Conservation (phyloP, 2,888 invertebrate species). For the Philereme transversata region DNA sequence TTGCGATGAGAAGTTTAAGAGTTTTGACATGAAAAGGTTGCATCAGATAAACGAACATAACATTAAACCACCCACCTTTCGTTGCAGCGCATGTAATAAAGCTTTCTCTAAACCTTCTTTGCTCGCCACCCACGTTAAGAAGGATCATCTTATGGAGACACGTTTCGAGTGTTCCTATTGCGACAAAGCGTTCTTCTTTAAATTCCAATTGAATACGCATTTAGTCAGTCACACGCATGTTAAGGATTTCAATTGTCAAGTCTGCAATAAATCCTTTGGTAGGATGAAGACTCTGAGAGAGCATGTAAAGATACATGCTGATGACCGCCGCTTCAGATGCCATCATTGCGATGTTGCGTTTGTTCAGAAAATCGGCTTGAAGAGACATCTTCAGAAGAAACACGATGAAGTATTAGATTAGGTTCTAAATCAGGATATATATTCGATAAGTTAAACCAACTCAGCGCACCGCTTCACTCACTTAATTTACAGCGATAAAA, state of each 20-base stretch:
- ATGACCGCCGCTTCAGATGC: slow-evolving; percentile 48
- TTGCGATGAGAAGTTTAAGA: slow-evolving; percentile 50
- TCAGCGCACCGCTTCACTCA: no score
- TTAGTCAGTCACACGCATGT: slow-evolving; percentile 65
- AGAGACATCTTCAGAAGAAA: slow-evolving; percentile 49
- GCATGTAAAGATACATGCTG: slow-evolving; percentile 57
- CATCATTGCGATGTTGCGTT: slow-evolving; percentile 42
- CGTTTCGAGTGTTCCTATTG: slow-evolving; percentile 43
- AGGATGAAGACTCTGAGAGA: slow-evolving; percentile 56
- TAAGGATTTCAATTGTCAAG: slow-evolving; percentile 64
- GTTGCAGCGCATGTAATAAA: slow-evolving; percentile 47
- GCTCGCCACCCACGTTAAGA: slow-evolving; percentile 43
- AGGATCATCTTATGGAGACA: slow-evolving; percentile 44
- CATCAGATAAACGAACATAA: slow-evolving; percentile 46
- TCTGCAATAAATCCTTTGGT: slow-evolving; percentile 57
- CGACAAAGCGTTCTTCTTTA: slow-evolving; percentile 39
- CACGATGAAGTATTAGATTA: slow-evolving; percentile 42
- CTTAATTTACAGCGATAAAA: no score
- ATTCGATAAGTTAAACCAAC: no score
- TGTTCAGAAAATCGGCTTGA: slow-evolving; percentile 49
- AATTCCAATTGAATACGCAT: slow-evolving; percentile 57
- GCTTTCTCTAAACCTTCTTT: slow-evolving; percentile 38
- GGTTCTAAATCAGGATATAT: neutral
- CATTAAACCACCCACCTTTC: slow-evolving; percentile 28
- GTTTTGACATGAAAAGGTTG: slow-evolving; percentile 40